Percentiles rank a stretch among this genome's conserved stretches.
phyloP scores from a whole-genome alignment of 2,797 vertebrate species.

The Cossypha dichroa region DNA sequence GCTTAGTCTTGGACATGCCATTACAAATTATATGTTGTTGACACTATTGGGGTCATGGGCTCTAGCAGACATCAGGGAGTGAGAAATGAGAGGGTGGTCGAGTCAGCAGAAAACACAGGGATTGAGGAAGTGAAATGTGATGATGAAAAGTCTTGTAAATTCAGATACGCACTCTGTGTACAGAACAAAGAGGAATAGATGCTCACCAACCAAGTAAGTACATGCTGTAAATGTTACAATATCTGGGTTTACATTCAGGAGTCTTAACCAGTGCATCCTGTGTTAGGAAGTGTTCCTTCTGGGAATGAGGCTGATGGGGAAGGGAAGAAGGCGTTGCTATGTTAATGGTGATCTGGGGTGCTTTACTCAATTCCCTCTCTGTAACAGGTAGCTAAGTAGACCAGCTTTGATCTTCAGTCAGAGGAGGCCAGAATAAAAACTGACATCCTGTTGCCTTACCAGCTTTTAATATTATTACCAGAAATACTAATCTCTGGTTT shows the following conservation, averaged over 20 bases:
- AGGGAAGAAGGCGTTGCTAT: background rate
- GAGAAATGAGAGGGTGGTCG: background rate
- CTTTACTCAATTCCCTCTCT: background rate
- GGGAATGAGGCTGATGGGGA: background rate
- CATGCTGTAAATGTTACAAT: background rate
- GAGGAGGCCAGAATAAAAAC: background rate
- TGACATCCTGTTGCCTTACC: background rate
- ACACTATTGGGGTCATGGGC: background rate
- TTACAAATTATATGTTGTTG: background rate
- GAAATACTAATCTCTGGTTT: background rate
- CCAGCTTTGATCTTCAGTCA: background rate
- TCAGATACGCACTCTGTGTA: background rate
- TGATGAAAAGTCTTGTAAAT: background rate
- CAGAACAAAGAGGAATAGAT: background rate
- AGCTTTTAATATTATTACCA: background rate
- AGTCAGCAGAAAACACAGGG: background rate
- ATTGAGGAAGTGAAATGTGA: background rate
- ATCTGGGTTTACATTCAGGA: background rate
- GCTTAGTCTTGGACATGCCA: background rate
- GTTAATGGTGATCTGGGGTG: background rate
- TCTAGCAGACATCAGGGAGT: background rate
- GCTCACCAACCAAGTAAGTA: background rate
- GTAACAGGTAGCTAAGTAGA: background rate
- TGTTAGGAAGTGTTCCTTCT: background rate
- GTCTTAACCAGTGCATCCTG: background rate